Base-by-base conservation (phyloP, 2,888 invertebrate genomes). In the Tenthredo amoena region DNA sequence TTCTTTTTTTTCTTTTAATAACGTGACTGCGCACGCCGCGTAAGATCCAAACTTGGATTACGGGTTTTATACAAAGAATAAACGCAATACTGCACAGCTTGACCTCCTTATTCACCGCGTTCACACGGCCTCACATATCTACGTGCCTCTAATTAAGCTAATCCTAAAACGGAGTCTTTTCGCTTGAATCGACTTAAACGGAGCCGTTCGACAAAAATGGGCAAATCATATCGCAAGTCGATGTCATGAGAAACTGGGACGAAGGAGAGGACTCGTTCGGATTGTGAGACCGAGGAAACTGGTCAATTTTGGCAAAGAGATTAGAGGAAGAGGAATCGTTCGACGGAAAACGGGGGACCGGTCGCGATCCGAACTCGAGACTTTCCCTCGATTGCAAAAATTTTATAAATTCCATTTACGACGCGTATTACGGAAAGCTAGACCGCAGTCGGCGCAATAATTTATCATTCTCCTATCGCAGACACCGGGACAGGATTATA, bases 71-170 rank as follows among this genome's bases (percentile, higher is more conserved):
- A 26, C 74, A 26, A 26, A 74, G 21, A 47, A 72, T 43, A 43
- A 43, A 26, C 43, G 43, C 40, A 26, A 47, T 47, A 9, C 15
- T 40, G 74, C 9, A 43, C 43, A 21, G 74, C 21, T n/a, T 43
- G 74, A 43, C 74, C 74, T 74, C 74, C 43, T 74, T 74, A 43
- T 47, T 26, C 43, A n/a, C 21, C n/a, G 43, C 26, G 74, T 74
- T 74, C 74, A 31, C 74, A 74, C 74, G 74, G 74, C 43, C 74
- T 21, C 15, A 1, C 26, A 74, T 74, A 74, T 43, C 4, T 15
- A 37, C 15, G 2, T 47, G 47, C 26, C 5, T 34, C 15, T 15
- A 34, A 34, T 68, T 68, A 68, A 18, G 6, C 34, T 74, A 26
- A 21, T 74, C 40, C 74, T 40, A 74, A 74, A 74, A 74, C 40